Percentiles rank a stretch among this genome's conserved stretches.
phyloP scores from a whole-genome alignment of 2,888 invertebrate genomes.

The Bursaphelenchus okinawaensis region DNA sequence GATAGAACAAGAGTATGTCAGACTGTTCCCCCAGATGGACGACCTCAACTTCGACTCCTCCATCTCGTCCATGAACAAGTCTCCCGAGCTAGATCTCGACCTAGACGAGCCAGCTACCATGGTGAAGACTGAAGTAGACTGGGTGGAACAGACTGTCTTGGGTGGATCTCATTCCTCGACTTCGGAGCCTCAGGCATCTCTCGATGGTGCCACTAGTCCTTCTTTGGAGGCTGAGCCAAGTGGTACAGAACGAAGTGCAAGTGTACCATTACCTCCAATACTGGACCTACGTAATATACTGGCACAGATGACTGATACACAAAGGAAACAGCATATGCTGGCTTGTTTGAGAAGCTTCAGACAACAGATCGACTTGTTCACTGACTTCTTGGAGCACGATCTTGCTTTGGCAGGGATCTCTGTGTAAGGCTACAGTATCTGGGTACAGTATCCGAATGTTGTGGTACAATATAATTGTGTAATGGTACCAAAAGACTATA shows the following conservation, averaged over 20 bases:
- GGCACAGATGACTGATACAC: slow-evolving; percentile 6
- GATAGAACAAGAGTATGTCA: slow-evolving; percentile 9
- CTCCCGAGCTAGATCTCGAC: not conserved
- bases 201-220: not conserved
- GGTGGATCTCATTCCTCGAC: not conserved
- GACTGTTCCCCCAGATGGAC: slow-evolving; percentile 8
- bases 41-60: not conserved
- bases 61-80: not conserved
- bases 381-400: slow-evolving; percentile 8
- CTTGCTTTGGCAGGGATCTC: not conserved
- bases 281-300: slow-evolving; percentile 4
- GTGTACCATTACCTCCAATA: not conserved
- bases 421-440: too few relatives aligned
- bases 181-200: not conserved
- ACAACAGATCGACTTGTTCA: slow-evolving; percentile 11
- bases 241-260: not conserved
- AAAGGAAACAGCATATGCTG: slow-evolving; percentile 6
- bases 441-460: too few relatives aligned
- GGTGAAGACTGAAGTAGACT: not conserved
- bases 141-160: not conserved
- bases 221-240: not conserved
- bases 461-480: too few relatives aligned
- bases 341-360: slow-evolving; percentile 1
- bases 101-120: not conserved
- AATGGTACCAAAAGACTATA: too few relatives aligned